Conservation (phyloP, 1,140 invertebrate species). For the Notospermus geniculatus region DNA sequence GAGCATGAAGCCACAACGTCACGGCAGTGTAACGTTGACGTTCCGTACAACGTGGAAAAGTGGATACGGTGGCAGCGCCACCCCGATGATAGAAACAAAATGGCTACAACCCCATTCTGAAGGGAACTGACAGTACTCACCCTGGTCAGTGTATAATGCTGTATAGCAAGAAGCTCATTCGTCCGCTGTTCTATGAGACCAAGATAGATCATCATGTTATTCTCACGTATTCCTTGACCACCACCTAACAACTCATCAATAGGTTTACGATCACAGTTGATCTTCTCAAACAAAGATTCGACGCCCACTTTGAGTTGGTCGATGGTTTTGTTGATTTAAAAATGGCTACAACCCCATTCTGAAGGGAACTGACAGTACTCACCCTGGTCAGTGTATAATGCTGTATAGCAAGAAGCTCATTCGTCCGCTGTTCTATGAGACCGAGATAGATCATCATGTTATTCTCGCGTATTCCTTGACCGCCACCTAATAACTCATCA, state of each 20-base stretch:
- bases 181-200: constrained; percentile 46
- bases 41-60: no score
- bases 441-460: constrained; percentile 47
- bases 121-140: constrained; percentile 31
- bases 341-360: not conserved
- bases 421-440: constrained; percentile 43
- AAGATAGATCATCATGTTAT: constrained; percentile 44
- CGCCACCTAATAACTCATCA: constrained; percentile 36
- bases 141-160: constrained; percentile 36
- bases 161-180: constrained; percentile 40
- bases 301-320: no score
- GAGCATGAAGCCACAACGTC: no score
- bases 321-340: no score
- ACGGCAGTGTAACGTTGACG: no score
- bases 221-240: constrained; percentile 38
- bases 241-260: constrained; percentile 41
- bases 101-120: not conserved
- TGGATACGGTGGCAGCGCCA: no score
- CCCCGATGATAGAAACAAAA: no score
- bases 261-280: constrained; percentile 33
- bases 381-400: constrained; percentile 40
- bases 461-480: constrained; percentile 39
- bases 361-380: constrained; percentile 23
- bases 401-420: constrained; percentile 39
- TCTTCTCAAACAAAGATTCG: constrained; percentile 29